A percentile compares a stretch with the other conserved stretches of the same genome.
These are phyloP conservation scores for Agapornis roseicollis DNA, from an alignment of 2,113 vertebrate genomes.

Conservation along the genomic window DNA sequence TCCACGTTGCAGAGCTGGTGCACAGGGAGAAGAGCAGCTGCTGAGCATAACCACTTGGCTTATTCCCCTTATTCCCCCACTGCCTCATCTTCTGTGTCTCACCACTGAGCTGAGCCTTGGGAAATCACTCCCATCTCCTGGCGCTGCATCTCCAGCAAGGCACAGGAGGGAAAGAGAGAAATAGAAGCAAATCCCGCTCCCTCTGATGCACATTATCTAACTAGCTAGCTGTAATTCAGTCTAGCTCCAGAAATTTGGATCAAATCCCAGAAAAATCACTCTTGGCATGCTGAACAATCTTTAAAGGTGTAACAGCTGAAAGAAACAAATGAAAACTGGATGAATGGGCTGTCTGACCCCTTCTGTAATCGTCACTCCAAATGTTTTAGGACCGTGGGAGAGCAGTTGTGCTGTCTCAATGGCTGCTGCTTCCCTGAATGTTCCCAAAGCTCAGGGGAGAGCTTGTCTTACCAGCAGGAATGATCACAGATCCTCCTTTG, in stretches of 20 bases:
- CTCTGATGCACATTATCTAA: background rate
- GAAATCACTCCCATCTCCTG: background rate
- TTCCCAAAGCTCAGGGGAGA: background rate
- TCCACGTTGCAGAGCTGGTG: rapidly evolving
- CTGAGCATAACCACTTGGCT: background rate
- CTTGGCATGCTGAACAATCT: background rate
- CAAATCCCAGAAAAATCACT: conserved; percentile 13
- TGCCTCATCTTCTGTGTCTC: background rate
- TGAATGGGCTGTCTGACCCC: background rate
- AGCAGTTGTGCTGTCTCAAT: background rate
- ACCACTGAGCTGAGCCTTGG: background rate
- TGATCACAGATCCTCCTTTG: background rate
- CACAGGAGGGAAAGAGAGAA: background rate
- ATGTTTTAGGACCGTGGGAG: background rate
- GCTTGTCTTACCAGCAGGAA: background rate
- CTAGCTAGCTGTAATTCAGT: background rate
- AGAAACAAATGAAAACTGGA: background rate
- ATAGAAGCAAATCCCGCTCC: background rate
- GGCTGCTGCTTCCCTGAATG: background rate
- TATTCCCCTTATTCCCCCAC: background rate
- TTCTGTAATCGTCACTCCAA: background rate
- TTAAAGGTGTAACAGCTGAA: background rate
- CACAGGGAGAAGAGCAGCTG: background rate
- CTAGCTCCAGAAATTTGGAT: background rate
- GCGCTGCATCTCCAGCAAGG: background rate